phyloP scores from a whole-genome alignment of 1,140 invertebrate genomes.

The Polypedilum vanderplanki region DNA sequence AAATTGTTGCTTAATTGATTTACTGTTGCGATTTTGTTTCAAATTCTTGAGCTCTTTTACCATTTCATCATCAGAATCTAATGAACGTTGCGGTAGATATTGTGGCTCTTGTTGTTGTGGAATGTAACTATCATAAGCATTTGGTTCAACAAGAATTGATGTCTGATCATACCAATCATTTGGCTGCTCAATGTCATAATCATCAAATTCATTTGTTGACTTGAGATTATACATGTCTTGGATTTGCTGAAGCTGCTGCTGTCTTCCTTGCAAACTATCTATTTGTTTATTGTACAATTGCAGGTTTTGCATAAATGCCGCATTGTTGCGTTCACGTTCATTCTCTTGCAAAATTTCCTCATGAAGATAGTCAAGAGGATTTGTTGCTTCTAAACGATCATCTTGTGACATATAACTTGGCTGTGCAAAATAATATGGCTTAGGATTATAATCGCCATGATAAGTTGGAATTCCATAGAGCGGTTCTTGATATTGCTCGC shows the following conservation, averaged over 20 bases:
- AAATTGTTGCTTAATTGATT: neutral
- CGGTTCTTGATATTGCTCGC: constrained; percentile 28
- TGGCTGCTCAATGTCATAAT: constrained; percentile 26
- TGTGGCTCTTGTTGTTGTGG: neutral
- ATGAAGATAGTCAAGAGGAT: constrained; percentile 36
- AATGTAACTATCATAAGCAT: neutral
- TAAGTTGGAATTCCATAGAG: constrained; percentile 32
- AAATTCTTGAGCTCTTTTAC: constrained; percentile 44
- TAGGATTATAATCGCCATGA: constrained; percentile 32
- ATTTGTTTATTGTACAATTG: constrained; percentile 46
- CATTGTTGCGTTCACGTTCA: constrained; percentile 40
- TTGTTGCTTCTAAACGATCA: constrained; percentile 31
- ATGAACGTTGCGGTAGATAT: neutral
- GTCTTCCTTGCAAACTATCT: constrained; percentile 35
- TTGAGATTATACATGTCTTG: constrained; percentile 34
- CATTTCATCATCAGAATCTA: constrained; percentile 42
- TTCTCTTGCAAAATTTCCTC: constrained; percentile 38
- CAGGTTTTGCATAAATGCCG: constrained; percentile 46
- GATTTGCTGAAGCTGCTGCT: constrained; percentile 34
- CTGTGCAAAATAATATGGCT: constrained; percentile 31
- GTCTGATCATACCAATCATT: constrained; percentile 29
- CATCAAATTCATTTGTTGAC: constrained; percentile 28
- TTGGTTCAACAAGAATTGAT: neutral
- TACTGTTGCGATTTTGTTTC: constrained; percentile 33
- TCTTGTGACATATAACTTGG: constrained; percentile 36